A percentile compares a stretch with the other conserved stretches of the same genome.
These are phyloP conservation scores for Listronotus oregonensis DNA, from an alignment of 1,140 invertebrate genomes.

Conservation along the genomic window DNA sequence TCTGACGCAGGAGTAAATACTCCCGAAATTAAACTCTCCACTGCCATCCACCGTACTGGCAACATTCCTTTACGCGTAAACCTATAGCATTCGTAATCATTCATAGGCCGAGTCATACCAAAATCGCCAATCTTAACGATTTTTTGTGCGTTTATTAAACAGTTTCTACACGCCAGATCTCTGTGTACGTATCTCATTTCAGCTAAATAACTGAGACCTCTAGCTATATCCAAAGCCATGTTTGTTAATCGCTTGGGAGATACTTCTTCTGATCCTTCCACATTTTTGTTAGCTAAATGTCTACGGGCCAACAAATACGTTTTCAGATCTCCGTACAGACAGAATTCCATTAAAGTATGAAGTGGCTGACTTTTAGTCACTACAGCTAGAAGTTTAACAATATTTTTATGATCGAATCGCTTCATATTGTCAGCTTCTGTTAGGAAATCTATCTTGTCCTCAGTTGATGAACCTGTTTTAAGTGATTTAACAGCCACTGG, in stretches of 20 bases:
- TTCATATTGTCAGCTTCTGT: slow-evolving; percentile 93
- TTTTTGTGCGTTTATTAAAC: slow-evolving; percentile 80
- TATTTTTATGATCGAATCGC: slow-evolving; percentile 87
- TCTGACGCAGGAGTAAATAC: slow-evolving; percentile 85
- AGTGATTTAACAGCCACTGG: slow-evolving; percentile 91
- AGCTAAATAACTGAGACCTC: slow-evolving; percentile 81
- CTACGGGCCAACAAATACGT: slow-evolving; percentile 83
- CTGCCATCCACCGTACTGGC: slow-evolving; percentile 93
- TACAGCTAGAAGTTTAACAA: slow-evolving; percentile 84
- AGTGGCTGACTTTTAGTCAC: slow-evolving; percentile 84
- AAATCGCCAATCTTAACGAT: slow-evolving; percentile 91
- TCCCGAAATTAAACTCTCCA: slow-evolving; percentile 78
- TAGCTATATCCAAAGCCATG: slow-evolving; percentile 86
- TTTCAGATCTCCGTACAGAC: slow-evolving; percentile 91
- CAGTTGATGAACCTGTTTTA: slow-evolving; percentile 78
- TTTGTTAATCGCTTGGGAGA: slow-evolving; percentile 77
- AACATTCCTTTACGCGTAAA: slow-evolving; percentile 70
- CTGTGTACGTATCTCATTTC: slow-evolving; percentile 83
- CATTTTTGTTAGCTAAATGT: slow-evolving; percentile 72
- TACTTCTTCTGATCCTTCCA: slow-evolving; percentile 65
- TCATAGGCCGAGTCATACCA: slow-evolving; percentile 88
- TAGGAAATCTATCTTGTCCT: slow-evolving; percentile 92
- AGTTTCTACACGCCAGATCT: slow-evolving; percentile 87
- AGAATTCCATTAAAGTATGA: slow-evolving; percentile 92
- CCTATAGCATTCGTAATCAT: slow-evolving; percentile 86